Base-by-base conservation (phyloP, 2,888 invertebrate species). In the Electrophaes corylata region DNA sequence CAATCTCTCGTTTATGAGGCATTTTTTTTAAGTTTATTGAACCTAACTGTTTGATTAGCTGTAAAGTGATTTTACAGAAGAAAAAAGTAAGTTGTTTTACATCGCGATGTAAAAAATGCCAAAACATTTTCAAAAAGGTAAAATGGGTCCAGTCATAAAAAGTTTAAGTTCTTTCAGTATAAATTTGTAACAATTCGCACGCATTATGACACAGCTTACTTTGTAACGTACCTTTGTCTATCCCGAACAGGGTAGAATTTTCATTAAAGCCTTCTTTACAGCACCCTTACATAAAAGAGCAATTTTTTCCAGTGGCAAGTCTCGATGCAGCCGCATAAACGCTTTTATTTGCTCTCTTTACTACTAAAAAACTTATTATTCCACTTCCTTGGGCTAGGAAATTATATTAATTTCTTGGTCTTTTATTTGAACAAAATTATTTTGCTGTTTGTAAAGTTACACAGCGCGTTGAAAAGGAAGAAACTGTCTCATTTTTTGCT, bases 301-400 rank as follows among this genome's bases (percentile, higher is more conserved):
- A 85, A 85, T 87, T 88, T 88, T 85, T 84, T 80, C 81, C 83
- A 81, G 81, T 77, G 84, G 80, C 84, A 87, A 86, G 86, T 87
- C 87, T 85, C 89, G 86, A 88, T 89, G 89, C 84, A 85, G 88
- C 85, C 83, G 84, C 86, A 85, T 88, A 89, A 87, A 82, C 79
- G 84, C 82, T 85, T 85, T 85, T 86, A 88, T 88, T 89, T 87
- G 83, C 78, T 84, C 82, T 83, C 75, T 84, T 87, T 84, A 82
- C 83, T 76, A 81, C 40, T 66, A 43, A 56, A 83, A 88, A 86
- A 88, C 84, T 85, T 87, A 88, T 89, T 87, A 88, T 89, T 88
- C 84, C 81, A 82, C 79, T 86, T 83, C 82, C 79, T 79, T 84
- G 81, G 82, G 78, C 78, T 82, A 74, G 72, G 76, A 81, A 86